phyloP scores from a whole-genome alignment of 2,797 vertebrate genomes.

The Channallabes apus region DNA sequence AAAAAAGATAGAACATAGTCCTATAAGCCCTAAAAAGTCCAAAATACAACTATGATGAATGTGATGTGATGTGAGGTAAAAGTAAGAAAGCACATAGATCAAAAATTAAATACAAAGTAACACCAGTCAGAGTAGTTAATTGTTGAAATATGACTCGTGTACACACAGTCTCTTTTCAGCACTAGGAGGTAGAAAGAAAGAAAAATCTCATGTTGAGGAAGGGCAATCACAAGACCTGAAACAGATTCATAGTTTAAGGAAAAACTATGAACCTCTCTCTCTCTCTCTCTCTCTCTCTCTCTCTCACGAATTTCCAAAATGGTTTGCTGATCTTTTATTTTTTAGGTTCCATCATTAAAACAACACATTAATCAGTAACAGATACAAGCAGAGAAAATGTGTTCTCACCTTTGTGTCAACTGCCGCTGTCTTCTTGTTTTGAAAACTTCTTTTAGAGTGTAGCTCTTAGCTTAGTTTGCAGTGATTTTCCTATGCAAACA shows the following conservation, averaged over 20 bases:
- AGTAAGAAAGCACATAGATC: constrained; percentile 20
- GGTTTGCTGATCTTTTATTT: neutral
- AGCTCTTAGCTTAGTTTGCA: constrained; percentile 55
- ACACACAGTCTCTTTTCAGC: constrained; percentile 58
- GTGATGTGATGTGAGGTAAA: constrained; percentile 15
- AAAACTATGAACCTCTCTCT: neutral
- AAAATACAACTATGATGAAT: neutral
- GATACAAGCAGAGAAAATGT: constrained; percentile 28
- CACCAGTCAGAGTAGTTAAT: constrained; percentile 41
- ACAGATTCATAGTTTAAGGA: constrained; percentile 25
- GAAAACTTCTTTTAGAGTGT: constrained; percentile 54
- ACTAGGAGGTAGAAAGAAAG: constrained; percentile 52
- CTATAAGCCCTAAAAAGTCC: neutral
- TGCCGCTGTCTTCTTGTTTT: constrained; percentile 57
- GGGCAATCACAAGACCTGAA: constrained; percentile 56
- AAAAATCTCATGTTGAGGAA: constrained; percentile 25
- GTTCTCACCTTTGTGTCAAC: constrained; percentile 58
- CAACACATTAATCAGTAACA: no score
- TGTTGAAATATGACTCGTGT: constrained; percentile 52
- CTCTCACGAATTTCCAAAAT: neutral
- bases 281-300: neutral
- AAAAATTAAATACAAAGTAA: constrained; percentile 55
- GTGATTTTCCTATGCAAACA: constrained; percentile 79
- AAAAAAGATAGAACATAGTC: neutral
- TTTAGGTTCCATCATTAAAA: neutral